A percentile compares a stretch with the other conserved stretches of the same genome.
Conservation (phyloP, 92 coral and sea anemone species). For the Metridium senile region DNA sequence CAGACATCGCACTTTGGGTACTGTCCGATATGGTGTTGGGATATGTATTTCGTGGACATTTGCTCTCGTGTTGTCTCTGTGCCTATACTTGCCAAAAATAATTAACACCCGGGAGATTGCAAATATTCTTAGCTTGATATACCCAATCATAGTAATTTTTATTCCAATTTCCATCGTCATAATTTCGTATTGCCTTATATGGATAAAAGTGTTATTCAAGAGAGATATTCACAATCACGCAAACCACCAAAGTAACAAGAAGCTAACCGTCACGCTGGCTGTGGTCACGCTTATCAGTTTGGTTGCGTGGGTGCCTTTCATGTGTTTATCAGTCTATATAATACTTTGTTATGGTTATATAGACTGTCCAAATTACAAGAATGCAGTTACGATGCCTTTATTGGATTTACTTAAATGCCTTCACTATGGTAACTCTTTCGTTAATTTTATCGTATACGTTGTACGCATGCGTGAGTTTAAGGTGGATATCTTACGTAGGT, state of each 20-base stretch:
- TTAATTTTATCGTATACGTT: no score
- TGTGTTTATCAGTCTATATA: neutral
- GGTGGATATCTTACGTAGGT: no score
- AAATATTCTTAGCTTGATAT: neutral
- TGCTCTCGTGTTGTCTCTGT: neutral
- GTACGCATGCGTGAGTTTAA: no score
- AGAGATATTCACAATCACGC: neutral
- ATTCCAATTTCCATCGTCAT: neutral
- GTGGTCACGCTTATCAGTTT: slow-evolving; percentile 13
- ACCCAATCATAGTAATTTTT: neutral
- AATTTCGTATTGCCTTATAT: neutral
- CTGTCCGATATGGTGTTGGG: neutral
- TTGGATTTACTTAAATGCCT: no score
- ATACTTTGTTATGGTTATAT: neutral
- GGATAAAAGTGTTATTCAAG: neutral
- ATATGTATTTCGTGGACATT: neutral
- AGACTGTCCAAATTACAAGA: neutral
- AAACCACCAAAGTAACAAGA: slow-evolving; percentile 7
- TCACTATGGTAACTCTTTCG: no score
- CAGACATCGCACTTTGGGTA: neutral
- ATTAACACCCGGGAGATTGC: neutral
- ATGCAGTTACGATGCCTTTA: neutral
- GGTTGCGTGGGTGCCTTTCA: slow-evolving; percentile 7
- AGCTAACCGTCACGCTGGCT: slow-evolving; percentile 16
- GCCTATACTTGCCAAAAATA: neutral